These are phyloP conservation scores for Lottia gigantea DNA, from an alignment of 2,888 invertebrate species.

Conservation along the genomic window DNA sequence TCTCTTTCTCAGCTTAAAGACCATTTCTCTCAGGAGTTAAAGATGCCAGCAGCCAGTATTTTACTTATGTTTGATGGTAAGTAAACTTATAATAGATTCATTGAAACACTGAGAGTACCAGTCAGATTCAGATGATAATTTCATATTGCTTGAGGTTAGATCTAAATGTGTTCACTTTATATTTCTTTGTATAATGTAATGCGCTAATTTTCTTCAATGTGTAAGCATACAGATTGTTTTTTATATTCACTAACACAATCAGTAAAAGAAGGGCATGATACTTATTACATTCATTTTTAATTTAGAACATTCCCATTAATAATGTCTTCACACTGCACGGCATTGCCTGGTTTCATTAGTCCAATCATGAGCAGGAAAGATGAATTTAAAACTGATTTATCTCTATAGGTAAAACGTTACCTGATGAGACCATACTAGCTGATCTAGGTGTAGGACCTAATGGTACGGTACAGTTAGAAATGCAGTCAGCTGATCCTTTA, in stretches of 20 bases:
- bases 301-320: no score
- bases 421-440: slow-evolving; percentile 54
- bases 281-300: no score
- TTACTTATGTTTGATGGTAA: slow-evolving; percentile 64
- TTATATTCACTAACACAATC: no score
- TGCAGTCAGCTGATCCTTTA: slow-evolving; percentile 66
- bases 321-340: no score
- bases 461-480: slow-evolving; percentile 65
- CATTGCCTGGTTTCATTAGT: neutral
- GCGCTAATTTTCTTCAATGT: no score
- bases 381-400: neutral
- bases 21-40: slow-evolving; percentile 63
- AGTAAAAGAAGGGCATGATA: neutral
- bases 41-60: slow-evolving; percentile 59
- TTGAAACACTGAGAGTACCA: no score
- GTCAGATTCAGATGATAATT: no score
- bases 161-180: no score
- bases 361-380: neutral
- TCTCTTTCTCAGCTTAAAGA: slow-evolving; percentile 60
- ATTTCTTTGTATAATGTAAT: no score
- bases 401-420: slow-evolving; percentile 52
- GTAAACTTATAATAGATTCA: no score
- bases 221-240: neutral
- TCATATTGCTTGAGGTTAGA: no score
- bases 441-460: slow-evolving; percentile 66